phyloP scores from a whole-genome alignment of 2,888 invertebrate species.

The Euplagia quadripunctaria region DNA sequence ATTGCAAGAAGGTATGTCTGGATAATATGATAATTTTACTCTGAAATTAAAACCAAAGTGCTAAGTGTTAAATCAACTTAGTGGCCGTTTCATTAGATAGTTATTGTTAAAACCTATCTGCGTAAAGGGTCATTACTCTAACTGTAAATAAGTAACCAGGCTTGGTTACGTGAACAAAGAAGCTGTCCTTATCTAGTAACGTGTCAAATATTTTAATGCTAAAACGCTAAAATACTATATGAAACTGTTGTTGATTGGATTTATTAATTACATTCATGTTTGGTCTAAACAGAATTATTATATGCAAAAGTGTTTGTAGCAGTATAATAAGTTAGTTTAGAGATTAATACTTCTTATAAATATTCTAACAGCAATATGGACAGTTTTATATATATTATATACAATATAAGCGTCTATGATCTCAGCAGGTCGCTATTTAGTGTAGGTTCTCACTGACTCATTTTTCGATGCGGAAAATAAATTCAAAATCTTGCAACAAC shows the following conservation, averaged over 20 bases:
- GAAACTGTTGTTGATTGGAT: not conserved
- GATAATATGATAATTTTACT: not conserved
- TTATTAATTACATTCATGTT: constrained; percentile 2
- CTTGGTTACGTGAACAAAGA: not conserved
- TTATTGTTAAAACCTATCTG: constrained; percentile 6
- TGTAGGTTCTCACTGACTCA: constrained; percentile 61
- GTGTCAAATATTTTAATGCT: not conserved
- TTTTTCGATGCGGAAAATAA: constrained; percentile 55
- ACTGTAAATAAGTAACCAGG: constrained; percentile 15
- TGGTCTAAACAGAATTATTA: constrained; percentile 7
- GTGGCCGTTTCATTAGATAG: constrained; percentile 13
- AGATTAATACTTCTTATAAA: constrained; percentile 40
- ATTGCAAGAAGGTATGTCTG: not conserved
- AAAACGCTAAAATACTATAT: not conserved
- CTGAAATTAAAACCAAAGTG: not conserved
- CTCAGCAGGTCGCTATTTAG: constrained; percentile 74
- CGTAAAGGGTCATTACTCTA: constrained; percentile 15
- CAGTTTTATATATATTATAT: constrained; percentile 50
- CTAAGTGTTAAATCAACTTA: constrained; percentile 9
- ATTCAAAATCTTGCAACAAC: constrained; percentile 33
- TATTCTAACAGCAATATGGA: constrained; percentile 43
- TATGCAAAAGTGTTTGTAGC: constrained; percentile 4
- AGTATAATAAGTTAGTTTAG: constrained; percentile 21
- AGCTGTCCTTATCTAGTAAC: not conserved
- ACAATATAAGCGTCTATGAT: constrained; percentile 71